Conservation (phyloP, 2,113 vertebrate genomes). For the Pycnonotus jocosus region DNA sequence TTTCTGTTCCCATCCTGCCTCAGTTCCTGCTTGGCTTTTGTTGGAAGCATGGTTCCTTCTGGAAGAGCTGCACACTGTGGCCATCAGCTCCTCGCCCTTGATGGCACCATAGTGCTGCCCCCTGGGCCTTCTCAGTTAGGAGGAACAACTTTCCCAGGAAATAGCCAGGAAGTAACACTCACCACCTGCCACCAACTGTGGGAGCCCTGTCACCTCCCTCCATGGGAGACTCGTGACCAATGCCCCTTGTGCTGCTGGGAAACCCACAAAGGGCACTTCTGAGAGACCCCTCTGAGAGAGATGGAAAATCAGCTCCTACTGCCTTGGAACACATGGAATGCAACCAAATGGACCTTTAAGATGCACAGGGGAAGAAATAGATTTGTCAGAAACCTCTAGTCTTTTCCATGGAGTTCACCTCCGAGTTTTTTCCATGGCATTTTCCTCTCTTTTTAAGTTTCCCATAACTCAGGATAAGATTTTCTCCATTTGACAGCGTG, state of each 20-base stretch:
- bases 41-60: not conserved
- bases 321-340: not conserved
- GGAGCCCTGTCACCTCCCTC: not conserved
- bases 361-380: not conserved
- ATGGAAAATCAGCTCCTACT: not conserved
- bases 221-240: accelerated
- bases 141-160: not conserved
- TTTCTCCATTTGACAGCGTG: not conserved
- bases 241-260: not conserved
- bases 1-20: not conserved
- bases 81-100: accelerated
- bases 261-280: not conserved
- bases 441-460: not conserved
- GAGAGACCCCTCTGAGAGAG: not conserved
- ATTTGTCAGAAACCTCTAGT: not conserved
- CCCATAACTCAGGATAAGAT: not conserved
- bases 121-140: not conserved
- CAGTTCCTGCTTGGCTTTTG: not conserved
- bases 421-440: not conserved
- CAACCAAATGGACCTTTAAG: not conserved
- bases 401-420: not conserved
- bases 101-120: accelerated
- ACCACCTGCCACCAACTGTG: not conserved
- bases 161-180: not conserved
- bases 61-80: not conserved